Percentiles rank a stretch among this genome's conserved stretches.
phyloP scores from a whole-genome alignment of 1,140 invertebrate species.

The Idris sp. region DNA sequence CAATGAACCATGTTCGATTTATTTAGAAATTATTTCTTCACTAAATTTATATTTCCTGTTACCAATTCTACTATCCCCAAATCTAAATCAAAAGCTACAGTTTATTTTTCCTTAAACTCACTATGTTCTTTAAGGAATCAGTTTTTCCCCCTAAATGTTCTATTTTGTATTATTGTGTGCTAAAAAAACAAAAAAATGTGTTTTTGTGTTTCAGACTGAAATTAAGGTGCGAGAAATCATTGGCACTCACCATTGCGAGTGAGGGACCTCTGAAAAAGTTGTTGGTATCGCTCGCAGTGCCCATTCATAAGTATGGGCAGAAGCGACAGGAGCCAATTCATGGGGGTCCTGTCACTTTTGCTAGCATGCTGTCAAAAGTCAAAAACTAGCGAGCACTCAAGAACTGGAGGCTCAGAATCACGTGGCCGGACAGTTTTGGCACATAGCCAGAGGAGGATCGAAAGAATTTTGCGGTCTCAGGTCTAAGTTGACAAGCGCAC shows the following conservation, averaged over 20 bases:
- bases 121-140: too few species aligned
- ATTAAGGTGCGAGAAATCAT: not conserved
- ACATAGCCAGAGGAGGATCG: slow-evolving; percentile 6
- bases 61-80: too few species aligned
- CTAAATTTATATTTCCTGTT: too few species aligned
- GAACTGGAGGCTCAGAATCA: not conserved
- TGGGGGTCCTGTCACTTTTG: not conserved
- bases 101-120: too few species aligned
- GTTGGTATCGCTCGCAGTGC: slow-evolving; percentile 19
- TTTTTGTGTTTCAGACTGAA: too few species aligned
- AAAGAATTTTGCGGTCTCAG: slow-evolving; percentile 9
- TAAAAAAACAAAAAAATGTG: too few species aligned
- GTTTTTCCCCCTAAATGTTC: too few species aligned
- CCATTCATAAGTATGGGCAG: slow-evolving; percentile 10
- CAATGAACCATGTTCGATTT: too few species aligned
- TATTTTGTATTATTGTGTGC: too few species aligned
- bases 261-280: slow-evolving; percentile 14
- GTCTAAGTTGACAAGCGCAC: slow-evolving; percentile 25
- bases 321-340: not conserved
- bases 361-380: not conserved
- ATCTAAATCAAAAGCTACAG: too few species aligned
- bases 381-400: not conserved
- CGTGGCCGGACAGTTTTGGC: not conserved
- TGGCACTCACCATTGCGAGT: slow-evolving; percentile 33
- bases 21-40: too few species aligned